A percentile compares a stretch with the other conserved stretches of the same genome.
Conservation (phyloP, 2,797 vertebrate species). For the Gobio occitaniae region DNA sequence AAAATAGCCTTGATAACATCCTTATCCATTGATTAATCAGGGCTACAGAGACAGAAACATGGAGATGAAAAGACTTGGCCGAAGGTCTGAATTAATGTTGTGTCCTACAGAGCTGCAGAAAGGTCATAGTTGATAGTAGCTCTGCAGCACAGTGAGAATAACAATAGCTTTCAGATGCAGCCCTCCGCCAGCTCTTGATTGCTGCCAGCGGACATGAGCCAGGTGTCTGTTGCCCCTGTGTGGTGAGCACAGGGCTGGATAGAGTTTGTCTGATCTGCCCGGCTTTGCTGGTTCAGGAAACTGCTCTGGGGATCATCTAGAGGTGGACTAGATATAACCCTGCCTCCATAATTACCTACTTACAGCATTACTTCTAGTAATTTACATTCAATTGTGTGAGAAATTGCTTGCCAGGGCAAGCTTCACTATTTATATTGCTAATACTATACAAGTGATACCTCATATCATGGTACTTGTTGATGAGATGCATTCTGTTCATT, state of each 20-base stretch:
- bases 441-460: background rate
- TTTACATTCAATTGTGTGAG: background rate
- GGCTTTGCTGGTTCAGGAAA: background rate
- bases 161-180: conserved; percentile 58
- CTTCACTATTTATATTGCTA: background rate
- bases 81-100: conserved; percentile 67
- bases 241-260: background rate
- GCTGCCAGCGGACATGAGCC: conserved; percentile 66
- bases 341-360: conserved; percentile 1
- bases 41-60: conserved; percentile 41
- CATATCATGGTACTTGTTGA: background rate
- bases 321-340: background rate
- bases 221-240: conserved; percentile 66
- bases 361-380: background rate
- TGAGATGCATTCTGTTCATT: background rate
- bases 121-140: conserved; percentile 46
- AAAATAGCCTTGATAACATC: conserved; percentile 13
- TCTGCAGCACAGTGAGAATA: conserved; percentile 61
- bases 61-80: conserved; percentile 61
- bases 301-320: background rate
- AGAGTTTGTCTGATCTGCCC: background rate
- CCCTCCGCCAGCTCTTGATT: conserved; percentile 56
- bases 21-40: conserved; percentile 52
- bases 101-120: conserved; percentile 60
- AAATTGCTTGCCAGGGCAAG: background rate